These are phyloP conservation scores for Caenorhabditis inopinata DNA, from an alignment of 1,140 invertebrate species.

Conservation along the genomic window DNA sequence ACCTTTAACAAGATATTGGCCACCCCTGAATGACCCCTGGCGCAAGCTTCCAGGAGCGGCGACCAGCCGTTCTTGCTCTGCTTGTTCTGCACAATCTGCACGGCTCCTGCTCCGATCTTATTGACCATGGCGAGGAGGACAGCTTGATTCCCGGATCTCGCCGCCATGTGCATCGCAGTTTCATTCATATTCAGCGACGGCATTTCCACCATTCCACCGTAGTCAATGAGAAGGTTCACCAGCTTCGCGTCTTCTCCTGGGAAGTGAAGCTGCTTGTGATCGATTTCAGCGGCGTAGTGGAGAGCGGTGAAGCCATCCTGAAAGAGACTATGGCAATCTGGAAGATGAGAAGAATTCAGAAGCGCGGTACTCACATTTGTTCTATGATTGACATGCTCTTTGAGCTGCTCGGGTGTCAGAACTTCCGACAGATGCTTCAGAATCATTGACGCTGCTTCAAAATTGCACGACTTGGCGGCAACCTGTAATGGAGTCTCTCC, in stretches of 20 bases:
- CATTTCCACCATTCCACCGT: constrained; percentile 78
- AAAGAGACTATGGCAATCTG: not conserved
- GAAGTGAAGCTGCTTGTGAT: constrained; percentile 68
- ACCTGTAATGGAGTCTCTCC: constrained; percentile 73
- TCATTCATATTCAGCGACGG: constrained; percentile 71
- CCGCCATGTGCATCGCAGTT: constrained; percentile 91
- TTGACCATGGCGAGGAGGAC: constrained; percentile 88
- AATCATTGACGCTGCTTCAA: constrained; percentile 67
- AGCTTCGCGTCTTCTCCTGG: constrained; percentile 84
- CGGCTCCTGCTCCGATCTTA: constrained; percentile 80
- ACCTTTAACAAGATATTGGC: constrained; percentile 68
- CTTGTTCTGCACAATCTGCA: constrained; percentile 88
- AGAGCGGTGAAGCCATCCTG: constrained; percentile 87
- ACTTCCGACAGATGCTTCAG: constrained; percentile 61
- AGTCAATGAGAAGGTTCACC: constrained; percentile 81
- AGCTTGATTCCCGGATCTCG: constrained; percentile 89
- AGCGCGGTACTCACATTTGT: constrained; percentile 67
- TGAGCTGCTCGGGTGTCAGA: constrained; percentile 45
- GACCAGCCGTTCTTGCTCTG: constrained; percentile 89
- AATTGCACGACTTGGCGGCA: constrained; percentile 70
- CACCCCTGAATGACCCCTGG: constrained; percentile 72
- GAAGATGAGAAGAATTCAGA: not conserved
- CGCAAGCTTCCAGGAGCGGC: constrained; percentile 83
- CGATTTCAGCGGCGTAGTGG: constrained; percentile 75
- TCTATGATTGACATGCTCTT: constrained; percentile 68